Conservation (phyloP, 64 coral and sea anemone genomes). For the Actinia equina region DNA sequence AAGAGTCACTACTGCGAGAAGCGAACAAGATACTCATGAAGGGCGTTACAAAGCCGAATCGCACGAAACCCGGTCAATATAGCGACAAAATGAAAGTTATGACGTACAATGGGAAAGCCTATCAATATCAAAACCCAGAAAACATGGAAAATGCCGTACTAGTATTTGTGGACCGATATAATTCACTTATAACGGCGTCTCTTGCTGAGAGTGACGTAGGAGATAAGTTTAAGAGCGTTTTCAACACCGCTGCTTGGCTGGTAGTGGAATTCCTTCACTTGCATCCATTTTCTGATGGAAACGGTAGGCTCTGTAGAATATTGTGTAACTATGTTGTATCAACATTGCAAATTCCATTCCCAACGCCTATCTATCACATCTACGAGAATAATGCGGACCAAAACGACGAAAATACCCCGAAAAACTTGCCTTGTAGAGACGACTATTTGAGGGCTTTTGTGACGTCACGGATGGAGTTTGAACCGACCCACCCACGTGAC, state of each 20-base stretch:
- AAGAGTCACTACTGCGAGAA: constrained; percentile 17
- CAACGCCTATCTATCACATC: constrained; percentile 74
- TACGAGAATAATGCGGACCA: neutral
- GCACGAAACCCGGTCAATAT: constrained; percentile 27
- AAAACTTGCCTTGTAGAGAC: constrained; percentile 54
- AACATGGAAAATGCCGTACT: constrained; percentile 57
- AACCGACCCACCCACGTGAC: constrained; percentile 26
- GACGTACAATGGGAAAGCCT: constrained; percentile 36
- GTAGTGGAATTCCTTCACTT: constrained; percentile 70
- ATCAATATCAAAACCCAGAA: constrained; percentile 55
- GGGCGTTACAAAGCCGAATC: constrained; percentile 33
- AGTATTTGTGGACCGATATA: constrained; percentile 61
- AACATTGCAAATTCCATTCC: constrained; percentile 46
- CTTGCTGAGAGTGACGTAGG: constrained; percentile 9
- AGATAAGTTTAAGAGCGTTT: constrained; percentile 30
- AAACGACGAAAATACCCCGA: neutral
- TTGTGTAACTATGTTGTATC: constrained; percentile 69
- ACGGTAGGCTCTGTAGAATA: constrained; percentile 65
- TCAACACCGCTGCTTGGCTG: constrained; percentile 64
- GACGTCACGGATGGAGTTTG: constrained; percentile 30
- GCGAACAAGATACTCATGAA: constrained; percentile 39
- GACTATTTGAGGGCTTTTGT: constrained; percentile 70
- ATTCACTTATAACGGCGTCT: constrained; percentile 52
- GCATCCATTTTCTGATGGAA: constrained; percentile 79
- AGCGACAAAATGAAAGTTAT: constrained; percentile 4